Evolutionary conservation across 2,797 vertebrate species (phyloP).

Genomic region (Leptodactylus fallax): DNA sequence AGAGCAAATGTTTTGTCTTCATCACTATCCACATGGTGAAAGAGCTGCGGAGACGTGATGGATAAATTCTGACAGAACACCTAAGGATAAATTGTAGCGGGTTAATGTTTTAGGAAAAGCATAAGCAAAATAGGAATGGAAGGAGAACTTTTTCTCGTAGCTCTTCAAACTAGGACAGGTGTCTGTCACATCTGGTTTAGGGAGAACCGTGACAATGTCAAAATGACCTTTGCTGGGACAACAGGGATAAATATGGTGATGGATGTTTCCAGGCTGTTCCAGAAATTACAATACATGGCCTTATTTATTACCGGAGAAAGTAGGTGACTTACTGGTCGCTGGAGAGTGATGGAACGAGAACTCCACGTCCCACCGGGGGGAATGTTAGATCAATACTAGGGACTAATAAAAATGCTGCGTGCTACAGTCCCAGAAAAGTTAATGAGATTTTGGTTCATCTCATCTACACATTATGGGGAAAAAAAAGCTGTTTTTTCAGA

Average conservation of each 20-base stretch:
- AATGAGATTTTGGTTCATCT: too few species aligned
- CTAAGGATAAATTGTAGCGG: slow-evolving; percentile 26
- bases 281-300: neutral
- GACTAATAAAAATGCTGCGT: too few species aligned
- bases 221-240: slow-evolving; percentile 61
- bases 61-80: slow-evolving; percentile 63
- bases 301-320: neutral
- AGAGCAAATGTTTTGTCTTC: slow-evolving; percentile 54
- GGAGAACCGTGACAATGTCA: slow-evolving; percentile 6
- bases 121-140: slow-evolving; percentile 30
- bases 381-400: neutral
- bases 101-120: slow-evolving; percentile 60
- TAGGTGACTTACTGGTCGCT: neutral
- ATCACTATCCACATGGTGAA: slow-evolving; percentile 6
- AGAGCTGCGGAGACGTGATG: slow-evolving; percentile 44
- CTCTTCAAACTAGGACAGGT: slow-evolving; percentile 57
- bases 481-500: too few species aligned
- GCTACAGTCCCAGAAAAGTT: too few species aligned
- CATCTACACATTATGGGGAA: too few species aligned
- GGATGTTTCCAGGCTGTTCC: slow-evolving; percentile 11
- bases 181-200: slow-evolving; percentile 64
- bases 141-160: slow-evolving; percentile 53
- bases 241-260: slow-evolving; percentile 31
- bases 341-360: neutral
- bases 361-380: neutral